Evolutionary conservation across 2,113 vertebrate genomes (phyloP).

Genomic region (Falco punctatus): DNA sequence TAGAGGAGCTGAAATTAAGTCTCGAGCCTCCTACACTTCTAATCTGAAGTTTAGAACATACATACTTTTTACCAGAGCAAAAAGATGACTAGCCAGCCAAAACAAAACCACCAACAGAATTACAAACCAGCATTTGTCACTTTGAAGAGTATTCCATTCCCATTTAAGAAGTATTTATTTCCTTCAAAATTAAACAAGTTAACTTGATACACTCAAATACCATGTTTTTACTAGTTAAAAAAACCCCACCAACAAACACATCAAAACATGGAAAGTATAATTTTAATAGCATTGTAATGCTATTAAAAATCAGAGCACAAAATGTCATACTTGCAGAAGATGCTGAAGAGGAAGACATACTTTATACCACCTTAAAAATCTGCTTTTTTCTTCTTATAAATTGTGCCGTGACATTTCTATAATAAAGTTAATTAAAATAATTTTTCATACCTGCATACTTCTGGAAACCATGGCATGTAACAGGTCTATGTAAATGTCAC

Average conservation of each 20-base stretch:
- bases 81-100: not conserved
- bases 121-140: not conserved
- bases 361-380: not conserved
- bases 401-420: not conserved
- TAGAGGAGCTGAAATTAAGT: not conserved
- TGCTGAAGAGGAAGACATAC: not conserved
- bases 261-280: not conserved
- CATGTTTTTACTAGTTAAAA: not conserved
- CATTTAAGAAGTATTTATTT: not conserved
- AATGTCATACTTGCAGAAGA: not conserved
- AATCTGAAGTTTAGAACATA: not conserved
- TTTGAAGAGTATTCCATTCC: not conserved
- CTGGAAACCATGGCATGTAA: not conserved
- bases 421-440: not conserved
- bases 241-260: not conserved
- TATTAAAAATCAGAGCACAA: not conserved
- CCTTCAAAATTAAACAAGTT: not conserved
- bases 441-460: not conserved
- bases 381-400: not conserved
- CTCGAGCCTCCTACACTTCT: not conserved
- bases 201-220: not conserved
- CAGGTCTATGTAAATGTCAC: not conserved
- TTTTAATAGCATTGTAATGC: not conserved
- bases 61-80: not conserved
- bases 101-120: not conserved